Conservation (phyloP, 2,113 vertebrate genomes). For the Vulpes vulpes region DNA sequence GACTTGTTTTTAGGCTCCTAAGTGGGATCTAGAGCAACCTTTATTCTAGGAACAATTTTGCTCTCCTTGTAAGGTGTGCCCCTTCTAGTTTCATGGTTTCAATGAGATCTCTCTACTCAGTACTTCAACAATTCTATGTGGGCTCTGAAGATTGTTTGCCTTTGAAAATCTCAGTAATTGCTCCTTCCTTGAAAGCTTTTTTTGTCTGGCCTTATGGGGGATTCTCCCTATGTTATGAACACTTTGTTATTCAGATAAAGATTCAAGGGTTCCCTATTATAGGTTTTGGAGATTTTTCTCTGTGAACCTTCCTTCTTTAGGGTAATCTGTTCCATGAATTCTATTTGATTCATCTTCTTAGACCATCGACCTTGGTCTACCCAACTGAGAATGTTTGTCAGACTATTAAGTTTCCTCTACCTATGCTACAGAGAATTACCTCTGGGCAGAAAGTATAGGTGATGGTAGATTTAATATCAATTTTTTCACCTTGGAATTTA, state of each 20-base stretch:
- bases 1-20: slow-evolving; percentile 29
- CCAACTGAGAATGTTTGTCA: background rate
- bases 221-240: background rate
- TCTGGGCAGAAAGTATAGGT: background rate
- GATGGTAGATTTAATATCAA: background rate
- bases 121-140: background rate
- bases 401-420: background rate
- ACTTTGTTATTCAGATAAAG: background rate
- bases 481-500: background rate
- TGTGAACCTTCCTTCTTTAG: background rate
- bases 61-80: background rate
- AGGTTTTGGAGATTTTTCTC: background rate
- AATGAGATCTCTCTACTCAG: background rate
- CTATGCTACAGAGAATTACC: background rate
- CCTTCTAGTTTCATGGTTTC: background rate
- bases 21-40: background rate
- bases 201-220: background rate
- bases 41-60: background rate
- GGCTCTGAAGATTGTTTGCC: background rate
- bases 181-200: background rate
- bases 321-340: background rate
- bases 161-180: background rate
- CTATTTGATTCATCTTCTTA: background rate
- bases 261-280: background rate
- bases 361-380: background rate